Evolutionary conservation across 2,888 invertebrate species (phyloP).

Genomic region (Schrankia costaestrigalis): DNA sequence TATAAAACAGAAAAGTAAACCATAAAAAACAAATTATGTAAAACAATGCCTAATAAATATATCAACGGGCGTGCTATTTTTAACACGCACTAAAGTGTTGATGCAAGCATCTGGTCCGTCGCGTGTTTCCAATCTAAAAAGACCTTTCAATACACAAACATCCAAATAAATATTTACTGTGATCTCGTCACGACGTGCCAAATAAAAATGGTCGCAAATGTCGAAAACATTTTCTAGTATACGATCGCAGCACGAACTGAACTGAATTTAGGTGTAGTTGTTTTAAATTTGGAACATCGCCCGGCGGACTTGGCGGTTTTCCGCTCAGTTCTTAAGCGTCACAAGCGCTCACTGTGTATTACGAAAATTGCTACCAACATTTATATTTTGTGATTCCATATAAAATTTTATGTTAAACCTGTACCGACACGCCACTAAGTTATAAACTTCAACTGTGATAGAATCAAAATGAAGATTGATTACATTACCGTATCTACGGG

Average conservation of each 20-base stretch:
- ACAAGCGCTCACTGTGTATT: conserved; percentile 50
- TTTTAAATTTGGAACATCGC: conserved; percentile 74
- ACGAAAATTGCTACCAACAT: conserved; percentile 43
- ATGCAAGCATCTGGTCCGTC: conserved; percentile 8
- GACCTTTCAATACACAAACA: conserved; percentile 12
- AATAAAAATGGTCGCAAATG: conserved; percentile 35
- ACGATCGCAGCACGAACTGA: conserved; percentile 44
- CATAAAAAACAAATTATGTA: conserved; percentile 3
- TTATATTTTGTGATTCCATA: conserved; percentile 12
- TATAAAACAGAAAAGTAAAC: too few species aligned
- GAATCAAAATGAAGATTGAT: conserved; percentile 43
- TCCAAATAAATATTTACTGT: conserved; percentile 6
- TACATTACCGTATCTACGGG: conserved; percentile 27
- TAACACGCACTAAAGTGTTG: conserved; percentile 10
- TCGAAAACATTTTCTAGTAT: conserved; percentile 41
- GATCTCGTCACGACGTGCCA: conserved; percentile 24
- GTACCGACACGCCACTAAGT: conserved; percentile 21
- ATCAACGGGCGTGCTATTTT: conserved; percentile 11
- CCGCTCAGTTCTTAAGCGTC: conserved; percentile 53
- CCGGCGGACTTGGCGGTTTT: conserved; percentile 60
- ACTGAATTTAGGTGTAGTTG: conserved; percentile 63
- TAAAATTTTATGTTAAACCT: conserved; percentile 8
- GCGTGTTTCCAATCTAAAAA: conserved; percentile 11
- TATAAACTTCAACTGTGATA: conserved; percentile 26
- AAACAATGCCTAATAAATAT: conserved; percentile 9